phyloP scores from a whole-genome alignment of 2,113 vertebrate genomes.

The Phalacrocorax brasilianus region DNA sequence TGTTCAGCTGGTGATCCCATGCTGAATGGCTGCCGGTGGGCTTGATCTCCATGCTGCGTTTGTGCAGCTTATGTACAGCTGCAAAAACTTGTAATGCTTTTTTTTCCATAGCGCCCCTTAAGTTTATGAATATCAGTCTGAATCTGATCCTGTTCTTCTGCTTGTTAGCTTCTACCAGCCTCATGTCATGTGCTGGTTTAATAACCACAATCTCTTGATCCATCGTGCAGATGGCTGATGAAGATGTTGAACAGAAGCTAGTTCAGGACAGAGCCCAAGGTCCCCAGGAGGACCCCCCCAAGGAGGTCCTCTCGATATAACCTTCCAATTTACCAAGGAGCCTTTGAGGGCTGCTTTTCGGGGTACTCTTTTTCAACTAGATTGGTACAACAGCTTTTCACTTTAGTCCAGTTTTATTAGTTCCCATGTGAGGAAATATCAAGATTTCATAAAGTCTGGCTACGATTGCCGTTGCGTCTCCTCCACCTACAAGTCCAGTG shows the following conservation, averaged over 20 bases:
- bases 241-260: neutral
- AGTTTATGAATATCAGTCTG: neutral
- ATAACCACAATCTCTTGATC: neutral
- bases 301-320: neutral
- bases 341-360: neutral
- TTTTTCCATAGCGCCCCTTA: neutral
- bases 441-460: neutral
- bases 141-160: neutral
- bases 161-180: neutral
- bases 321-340: neutral
- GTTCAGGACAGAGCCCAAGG: neutral
- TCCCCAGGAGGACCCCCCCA: too few species aligned
- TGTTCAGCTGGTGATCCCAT: neutral
- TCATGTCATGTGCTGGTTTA: neutral
- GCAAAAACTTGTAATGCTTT: neutral
- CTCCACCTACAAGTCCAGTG: neutral
- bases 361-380: neutral
- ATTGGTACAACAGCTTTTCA: neutral
- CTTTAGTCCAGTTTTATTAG: neutral
- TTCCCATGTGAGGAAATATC: neutral
- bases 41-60: neutral
- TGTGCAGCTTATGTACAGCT: neutral
- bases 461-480: neutral
- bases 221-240: neutral
- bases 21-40: neutral